phyloP scores from a whole-genome alignment of 2,113 vertebrate species.

The Tympanuchus pallidicinctus region DNA sequence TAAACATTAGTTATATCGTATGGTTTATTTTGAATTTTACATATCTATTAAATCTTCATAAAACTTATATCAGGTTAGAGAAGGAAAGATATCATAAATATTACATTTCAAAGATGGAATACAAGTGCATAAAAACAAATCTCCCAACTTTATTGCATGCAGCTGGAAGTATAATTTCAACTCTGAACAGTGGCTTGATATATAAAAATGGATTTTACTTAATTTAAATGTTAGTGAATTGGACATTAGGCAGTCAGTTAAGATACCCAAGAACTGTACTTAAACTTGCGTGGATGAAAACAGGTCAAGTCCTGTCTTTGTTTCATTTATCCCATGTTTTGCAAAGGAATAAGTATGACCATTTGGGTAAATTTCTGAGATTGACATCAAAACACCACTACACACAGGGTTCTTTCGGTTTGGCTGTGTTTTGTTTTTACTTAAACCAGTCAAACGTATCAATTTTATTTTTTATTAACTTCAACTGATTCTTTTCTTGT shows the following conservation, averaged over 20 bases:
- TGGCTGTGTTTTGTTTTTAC: background rate
- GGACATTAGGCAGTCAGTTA: background rate
- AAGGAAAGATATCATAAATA: background rate
- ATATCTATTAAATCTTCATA: background rate
- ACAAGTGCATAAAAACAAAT: background rate
- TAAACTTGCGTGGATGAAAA: background rate
- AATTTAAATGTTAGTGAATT: background rate
- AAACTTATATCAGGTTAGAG: background rate
- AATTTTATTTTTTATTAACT: background rate
- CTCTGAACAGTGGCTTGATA: background rate
- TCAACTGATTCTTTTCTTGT: background rate
- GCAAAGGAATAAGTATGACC: background rate
- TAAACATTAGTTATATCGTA: background rate
- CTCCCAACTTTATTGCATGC: background rate
- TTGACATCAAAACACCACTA: background rate
- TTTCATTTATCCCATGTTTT: background rate
- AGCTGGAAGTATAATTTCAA: background rate
- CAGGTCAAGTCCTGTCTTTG: background rate
- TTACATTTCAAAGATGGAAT: background rate
- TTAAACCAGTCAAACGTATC: background rate
- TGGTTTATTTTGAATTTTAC: background rate
- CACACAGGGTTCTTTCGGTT: background rate
- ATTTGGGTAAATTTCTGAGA: background rate
- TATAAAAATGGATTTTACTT: background rate
- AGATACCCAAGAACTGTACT: background rate